Evolutionary conservation across 2,113 vertebrate genomes (phyloP).

Genomic region (Calidris pugnax): DNA sequence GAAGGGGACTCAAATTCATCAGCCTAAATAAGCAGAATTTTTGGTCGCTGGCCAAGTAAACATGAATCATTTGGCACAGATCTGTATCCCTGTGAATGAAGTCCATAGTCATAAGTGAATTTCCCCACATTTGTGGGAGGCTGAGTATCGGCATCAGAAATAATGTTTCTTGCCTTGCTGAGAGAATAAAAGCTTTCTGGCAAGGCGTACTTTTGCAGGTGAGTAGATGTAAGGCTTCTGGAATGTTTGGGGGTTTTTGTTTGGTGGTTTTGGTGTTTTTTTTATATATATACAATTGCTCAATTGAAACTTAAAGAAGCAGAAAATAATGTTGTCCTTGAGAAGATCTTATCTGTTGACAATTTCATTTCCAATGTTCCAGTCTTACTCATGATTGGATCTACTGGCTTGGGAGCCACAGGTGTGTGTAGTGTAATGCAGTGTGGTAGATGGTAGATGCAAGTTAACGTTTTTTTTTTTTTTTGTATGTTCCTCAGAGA

Average conservation of each 20-base stretch:
- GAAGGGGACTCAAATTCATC: not conserved
- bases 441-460: not conserved
- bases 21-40: not conserved
- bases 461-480: not conserved
- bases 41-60: constrained; percentile 16
- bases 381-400: not conserved
- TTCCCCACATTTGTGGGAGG: not conserved
- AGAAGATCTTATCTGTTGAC: not conserved
- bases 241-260: not conserved
- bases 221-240: not conserved
- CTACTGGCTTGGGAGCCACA: not conserved
- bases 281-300: not conserved
- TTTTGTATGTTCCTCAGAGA: not conserved
- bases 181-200: not conserved
- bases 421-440: not conserved
- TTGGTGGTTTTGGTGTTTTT: not conserved
- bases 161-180: not conserved
- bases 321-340: not conserved
- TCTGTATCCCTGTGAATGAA: not conserved
- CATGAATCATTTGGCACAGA: not conserved
- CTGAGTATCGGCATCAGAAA: not conserved
- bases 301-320: not conserved
- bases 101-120: not conserved
- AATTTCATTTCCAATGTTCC: not conserved
- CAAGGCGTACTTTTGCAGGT: not conserved